These are phyloP conservation scores for Sebastes schlegelii DNA, from an alignment of 2,113 vertebrate species.

Conservation along the genomic window DNA sequence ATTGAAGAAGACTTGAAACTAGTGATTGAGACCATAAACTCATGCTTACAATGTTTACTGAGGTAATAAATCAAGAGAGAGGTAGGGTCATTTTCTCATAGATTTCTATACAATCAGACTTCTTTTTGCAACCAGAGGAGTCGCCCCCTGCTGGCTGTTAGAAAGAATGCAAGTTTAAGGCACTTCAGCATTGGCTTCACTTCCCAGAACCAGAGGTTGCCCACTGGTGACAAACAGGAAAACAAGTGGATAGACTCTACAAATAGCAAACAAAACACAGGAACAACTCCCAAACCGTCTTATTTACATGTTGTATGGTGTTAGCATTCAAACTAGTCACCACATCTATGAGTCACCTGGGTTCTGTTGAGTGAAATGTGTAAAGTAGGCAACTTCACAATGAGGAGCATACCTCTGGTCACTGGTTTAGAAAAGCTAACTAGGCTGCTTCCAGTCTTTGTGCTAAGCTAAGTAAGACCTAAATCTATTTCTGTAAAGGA, in stretches of 20 bases:
- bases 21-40: too few species aligned
- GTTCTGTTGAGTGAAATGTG: neutral
- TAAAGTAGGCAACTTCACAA: neutral
- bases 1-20: too few species aligned
- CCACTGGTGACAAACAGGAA: neutral
- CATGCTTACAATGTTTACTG: too few species aligned
- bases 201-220: too few species aligned
- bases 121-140: too few species aligned
- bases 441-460: neutral
- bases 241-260: neutral
- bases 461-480: neutral
- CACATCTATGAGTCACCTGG: neutral
- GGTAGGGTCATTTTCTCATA: too few species aligned
- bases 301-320: neutral
- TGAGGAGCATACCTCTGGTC: neutral
- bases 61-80: too few species aligned
- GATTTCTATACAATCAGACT: too few species aligned
- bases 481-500: neutral
- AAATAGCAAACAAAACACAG: neutral
- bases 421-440: neutral
- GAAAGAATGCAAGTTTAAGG: too few species aligned
- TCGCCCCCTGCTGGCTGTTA: too few species aligned
- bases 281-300: neutral
- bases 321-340: neutral
- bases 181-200: too few species aligned